phyloP scores from a whole-genome alignment of 2,797 vertebrate genomes.

The Sebastes steindachneri region DNA sequence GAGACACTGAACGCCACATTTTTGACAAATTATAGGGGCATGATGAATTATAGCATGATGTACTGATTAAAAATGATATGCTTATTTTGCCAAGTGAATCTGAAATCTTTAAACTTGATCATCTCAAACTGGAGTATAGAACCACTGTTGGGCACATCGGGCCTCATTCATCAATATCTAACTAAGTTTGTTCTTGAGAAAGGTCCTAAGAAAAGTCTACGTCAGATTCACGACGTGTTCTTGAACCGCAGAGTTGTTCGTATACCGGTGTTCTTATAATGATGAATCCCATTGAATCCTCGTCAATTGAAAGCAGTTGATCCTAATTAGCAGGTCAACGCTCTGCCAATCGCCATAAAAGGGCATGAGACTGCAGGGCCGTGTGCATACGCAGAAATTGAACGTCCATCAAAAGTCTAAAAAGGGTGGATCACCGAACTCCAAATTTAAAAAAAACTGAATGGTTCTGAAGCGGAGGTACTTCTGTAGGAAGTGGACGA shows the following conservation, averaged over 20 bases:
- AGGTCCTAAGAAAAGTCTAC: background rate
- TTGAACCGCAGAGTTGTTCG: fast-evolving
- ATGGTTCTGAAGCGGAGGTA: background rate
- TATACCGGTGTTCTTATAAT: too few relatives aligned
- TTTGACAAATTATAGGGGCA: background rate
- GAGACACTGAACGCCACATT: too few relatives aligned
- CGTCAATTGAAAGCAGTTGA: too few relatives aligned
- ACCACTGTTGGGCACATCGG: background rate
- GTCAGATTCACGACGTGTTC: too few relatives aligned
- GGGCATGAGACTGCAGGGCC: background rate
- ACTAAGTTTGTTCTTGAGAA: background rate
- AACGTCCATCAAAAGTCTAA: background rate
- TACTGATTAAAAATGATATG: background rate
- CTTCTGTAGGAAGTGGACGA: background rate
- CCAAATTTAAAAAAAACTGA: fast-evolving
- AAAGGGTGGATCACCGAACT: background rate
- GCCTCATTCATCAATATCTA: background rate
- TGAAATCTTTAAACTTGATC: background rate
- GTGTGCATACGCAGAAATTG: background rate
- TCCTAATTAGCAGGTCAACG: too few relatives aligned
- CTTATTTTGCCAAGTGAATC: background rate
- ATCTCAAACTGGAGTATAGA: fast-evolving
- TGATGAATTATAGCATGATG: background rate
- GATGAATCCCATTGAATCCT: too few relatives aligned
- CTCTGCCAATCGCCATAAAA: background rate